phyloP scores from a whole-genome alignment of 2,113 vertebrate genomes.

The Nesoenas mayeri region DNA sequence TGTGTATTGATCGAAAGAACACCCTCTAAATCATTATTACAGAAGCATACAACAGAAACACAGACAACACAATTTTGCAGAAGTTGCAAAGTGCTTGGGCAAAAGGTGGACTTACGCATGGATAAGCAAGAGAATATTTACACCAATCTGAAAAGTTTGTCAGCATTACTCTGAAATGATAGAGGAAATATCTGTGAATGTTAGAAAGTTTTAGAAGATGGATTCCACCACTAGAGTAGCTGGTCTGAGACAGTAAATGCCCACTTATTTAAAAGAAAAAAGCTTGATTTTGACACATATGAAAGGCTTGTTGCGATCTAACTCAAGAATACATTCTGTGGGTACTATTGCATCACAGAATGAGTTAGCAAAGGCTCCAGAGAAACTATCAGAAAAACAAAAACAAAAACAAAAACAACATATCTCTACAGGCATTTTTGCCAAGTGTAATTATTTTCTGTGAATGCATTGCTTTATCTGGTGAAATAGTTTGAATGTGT shows the following conservation, averaged over 20 bases:
- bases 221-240: background rate
- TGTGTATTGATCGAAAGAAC: background rate
- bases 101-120: background rate
- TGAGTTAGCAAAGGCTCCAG: background rate
- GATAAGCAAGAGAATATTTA: background rate
- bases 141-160: background rate
- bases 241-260: background rate
- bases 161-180: background rate
- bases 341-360: background rate
- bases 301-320: background rate
- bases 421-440: background rate
- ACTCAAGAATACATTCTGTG: background rate
- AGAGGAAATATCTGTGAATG: background rate
- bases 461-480: background rate
- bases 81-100: background rate
- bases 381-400: conserved; percentile 1
- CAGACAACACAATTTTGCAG: background rate
- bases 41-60: background rate
- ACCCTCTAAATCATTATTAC: background rate
- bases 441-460: background rate
- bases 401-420: background rate
- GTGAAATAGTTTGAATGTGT: background rate
- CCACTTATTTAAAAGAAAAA: background rate
- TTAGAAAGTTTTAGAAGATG: background rate
- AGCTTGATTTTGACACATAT: background rate